Percentiles rank a stretch among this genome's conserved stretches.
These are phyloP conservation scores for Molossus molossus DNA, from an alignment of 2,797 vertebrate species.

Conservation along the genomic window DNA sequence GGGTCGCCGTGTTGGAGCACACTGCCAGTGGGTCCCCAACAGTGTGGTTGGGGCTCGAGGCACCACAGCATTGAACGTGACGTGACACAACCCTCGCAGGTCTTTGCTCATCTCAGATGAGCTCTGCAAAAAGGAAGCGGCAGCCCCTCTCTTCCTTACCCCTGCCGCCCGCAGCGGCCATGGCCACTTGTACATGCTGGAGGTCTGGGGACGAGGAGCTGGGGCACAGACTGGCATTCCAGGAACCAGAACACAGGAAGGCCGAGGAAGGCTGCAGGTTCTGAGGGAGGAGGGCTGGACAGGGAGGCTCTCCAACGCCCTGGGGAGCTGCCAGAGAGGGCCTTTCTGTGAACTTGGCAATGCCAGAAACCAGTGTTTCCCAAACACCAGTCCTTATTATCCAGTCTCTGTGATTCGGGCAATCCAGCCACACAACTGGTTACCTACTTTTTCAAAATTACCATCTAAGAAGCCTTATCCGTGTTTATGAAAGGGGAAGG, in stretches of 20 bases:
- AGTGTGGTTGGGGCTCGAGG: neutral
- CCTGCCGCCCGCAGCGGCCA: accelerated
- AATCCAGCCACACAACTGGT: neutral
- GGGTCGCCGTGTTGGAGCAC: neutral
- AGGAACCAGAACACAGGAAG: neutral
- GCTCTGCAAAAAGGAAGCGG: neutral
- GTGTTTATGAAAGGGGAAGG: neutral
- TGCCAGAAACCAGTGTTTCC: neutral
- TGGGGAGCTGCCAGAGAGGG: accelerated
- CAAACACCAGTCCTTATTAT: no score
- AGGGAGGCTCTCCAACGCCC: accelerated
- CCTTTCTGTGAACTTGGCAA: neutral
- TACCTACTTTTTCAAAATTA: neutral
- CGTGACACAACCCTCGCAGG: neutral
- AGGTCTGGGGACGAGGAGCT: neutral
- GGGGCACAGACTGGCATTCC: neutral
- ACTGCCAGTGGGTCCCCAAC: no score
- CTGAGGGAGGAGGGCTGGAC: neutral
- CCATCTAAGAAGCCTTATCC: neutral
- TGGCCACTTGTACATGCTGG: no score
- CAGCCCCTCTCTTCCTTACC: accelerated
- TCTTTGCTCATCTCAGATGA: neutral
- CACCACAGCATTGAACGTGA: no score
- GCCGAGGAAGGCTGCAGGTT: neutral
- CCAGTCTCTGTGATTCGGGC: neutral